phyloP scores from a whole-genome alignment of 2,113 vertebrate genomes.

The Muntiacus muntjak region DNA sequence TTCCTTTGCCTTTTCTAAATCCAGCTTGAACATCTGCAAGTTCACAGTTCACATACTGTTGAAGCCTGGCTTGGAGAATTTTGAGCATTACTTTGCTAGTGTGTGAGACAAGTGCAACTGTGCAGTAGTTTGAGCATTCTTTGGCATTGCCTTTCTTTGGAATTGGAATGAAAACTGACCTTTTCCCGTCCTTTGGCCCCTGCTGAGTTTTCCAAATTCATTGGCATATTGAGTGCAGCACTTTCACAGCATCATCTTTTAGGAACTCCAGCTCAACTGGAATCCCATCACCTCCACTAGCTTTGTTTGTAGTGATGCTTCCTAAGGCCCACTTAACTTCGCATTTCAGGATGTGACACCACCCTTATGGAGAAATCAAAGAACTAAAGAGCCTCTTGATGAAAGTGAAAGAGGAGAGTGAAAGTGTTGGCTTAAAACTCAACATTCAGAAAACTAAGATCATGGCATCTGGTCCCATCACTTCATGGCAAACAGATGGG shows the following conservation, averaged over 20 bases:
- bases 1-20: not conserved
- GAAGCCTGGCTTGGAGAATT: not conserved
- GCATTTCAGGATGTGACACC: not conserved
- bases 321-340: not conserved
- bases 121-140: not conserved
- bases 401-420: not conserved
- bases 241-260: not conserved
- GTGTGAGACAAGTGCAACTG: not conserved
- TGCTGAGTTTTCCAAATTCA: not conserved
- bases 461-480: not conserved
- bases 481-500: not conserved
- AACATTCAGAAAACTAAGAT: not conserved
- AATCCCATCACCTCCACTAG: not conserved
- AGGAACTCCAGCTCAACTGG: not conserved
- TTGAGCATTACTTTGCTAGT: not conserved
- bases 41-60: not conserved
- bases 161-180: not conserved
- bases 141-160: not conserved
- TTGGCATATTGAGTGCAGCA: not conserved
- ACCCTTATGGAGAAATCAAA: not conserved
- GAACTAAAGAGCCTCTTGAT: not conserved
- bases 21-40: not conserved
- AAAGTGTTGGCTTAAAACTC: not conserved
- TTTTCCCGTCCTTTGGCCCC: not conserved
- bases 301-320: not conserved